Evolutionary conservation across 2,113 vertebrate species (phyloP), one percentile per base, ranked within the genome.

Genomic region (Trichechus manatus): DNA sequence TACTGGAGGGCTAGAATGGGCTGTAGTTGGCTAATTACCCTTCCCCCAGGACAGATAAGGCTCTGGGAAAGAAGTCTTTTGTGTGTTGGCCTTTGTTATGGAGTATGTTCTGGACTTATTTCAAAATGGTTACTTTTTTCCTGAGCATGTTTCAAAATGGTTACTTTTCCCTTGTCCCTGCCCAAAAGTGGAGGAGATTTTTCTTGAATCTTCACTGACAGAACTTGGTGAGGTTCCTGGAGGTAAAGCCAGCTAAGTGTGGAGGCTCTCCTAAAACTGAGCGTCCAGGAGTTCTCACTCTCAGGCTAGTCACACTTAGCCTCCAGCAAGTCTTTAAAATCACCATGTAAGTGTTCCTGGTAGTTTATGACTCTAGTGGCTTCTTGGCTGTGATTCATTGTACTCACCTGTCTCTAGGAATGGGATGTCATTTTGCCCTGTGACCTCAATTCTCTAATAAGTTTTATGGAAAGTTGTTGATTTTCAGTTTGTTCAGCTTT

Each of bases 401-500:
- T 86, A 25, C 95, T 91, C 95, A 29, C 56, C 31, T 72, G 22
- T 91, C 47, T 93, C 9, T 95, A 78, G 33, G 75, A 27, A 64
- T 93, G 59, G 44, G 61, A 59, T n/a, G 53, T 89, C 42, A 14
- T 9, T 86, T 96, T 94, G 68, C 36, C n/a, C 29, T 66, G 9
- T 74, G 36, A 94, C 42, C 42, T 86, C 19, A 72, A 9, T 96
- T 96, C 47, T 89, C 31, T 95, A 72, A 91, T 78, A 59, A n/a
- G 59, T 72, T 44, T 74, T 82, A 93, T 80, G 77, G 83, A 87
- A 83, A 89, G 50, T 89, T 91, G 53, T 53, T 91, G 75, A 75
- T 95, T 93, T 96, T 88, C 36, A 93, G 9, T 93, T 87, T 66
- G 19, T 90, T 88, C 4, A 72, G 80, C 56, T 87, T 95, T 89